These are phyloP conservation scores for Acestrorhynchus altus DNA, from an alignment of 2,797 vertebrate genomes.

Conservation along the genomic window DNA sequence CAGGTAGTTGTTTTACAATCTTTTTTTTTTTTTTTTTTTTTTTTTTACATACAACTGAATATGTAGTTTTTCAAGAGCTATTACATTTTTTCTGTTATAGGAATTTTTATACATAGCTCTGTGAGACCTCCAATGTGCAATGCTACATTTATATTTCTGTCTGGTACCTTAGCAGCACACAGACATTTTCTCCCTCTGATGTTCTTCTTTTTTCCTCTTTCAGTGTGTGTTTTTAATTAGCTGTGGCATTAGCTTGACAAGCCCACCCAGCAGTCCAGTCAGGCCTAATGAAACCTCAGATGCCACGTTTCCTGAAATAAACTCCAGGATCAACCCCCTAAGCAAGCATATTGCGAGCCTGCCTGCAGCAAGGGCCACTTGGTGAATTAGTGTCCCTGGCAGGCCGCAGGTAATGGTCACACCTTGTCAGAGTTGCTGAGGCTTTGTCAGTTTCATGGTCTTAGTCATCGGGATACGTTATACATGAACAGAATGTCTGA, in stretches of 20 bases:
- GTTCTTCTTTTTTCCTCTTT: constrained; percentile 11
- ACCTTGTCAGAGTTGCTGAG: constrained; percentile 48
- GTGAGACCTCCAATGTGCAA: neutral
- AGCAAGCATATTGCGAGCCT: neutral
- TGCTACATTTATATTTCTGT: constrained; percentile 4
- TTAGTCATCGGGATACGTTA: neutral
- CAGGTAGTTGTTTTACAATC: no score
- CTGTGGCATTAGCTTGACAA: constrained; percentile 54
- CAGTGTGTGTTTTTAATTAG: constrained; percentile 56
- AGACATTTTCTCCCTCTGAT: constrained; percentile 12
- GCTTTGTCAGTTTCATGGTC: constrained; percentile 14
- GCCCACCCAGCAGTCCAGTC: constrained; percentile 44
- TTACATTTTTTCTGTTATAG: neutral
- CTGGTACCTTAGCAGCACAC: neutral
- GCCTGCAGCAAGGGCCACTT: constrained; percentile 32
- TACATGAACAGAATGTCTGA: constrained; percentile 4
- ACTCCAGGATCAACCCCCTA: constrained; percentile 21
- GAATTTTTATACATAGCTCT: neutral
- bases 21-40: no score
- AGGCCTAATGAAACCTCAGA: constrained; percentile 55
- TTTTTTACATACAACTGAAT: no score
- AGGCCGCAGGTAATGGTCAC: constrained; percentile 51
- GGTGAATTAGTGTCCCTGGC: constrained; percentile 42
- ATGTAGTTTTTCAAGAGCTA: neutral
- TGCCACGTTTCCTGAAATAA: constrained; percentile 39